A percentile compares a stretch with the other conserved stretches of the same genome.
Conservation (phyloP, 2,888 invertebrate species). For the Campaea margaritaria region DNA sequence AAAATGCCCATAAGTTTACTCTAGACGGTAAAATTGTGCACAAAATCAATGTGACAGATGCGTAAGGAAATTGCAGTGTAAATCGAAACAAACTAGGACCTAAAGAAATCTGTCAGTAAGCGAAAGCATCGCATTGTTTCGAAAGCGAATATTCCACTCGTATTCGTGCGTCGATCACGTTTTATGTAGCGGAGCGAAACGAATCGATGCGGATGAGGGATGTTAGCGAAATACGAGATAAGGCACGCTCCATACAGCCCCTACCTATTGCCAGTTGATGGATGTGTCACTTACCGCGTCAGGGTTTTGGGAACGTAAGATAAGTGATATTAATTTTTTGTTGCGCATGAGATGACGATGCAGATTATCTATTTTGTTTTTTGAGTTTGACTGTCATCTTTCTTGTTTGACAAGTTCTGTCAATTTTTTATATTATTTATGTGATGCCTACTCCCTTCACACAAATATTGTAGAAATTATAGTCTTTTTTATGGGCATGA, state of each 20-base stretch:
- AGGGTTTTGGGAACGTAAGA: slow-evolving; percentile 22
- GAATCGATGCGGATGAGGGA: slow-evolving; percentile 70
- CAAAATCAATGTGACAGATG: neutral
- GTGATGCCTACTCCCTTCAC: too few relatives aligned
- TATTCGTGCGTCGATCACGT: slow-evolving; percentile 48
- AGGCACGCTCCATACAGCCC: slow-evolving; percentile 62
- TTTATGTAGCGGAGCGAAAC: slow-evolving; percentile 62
- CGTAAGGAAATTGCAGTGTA: neutral
- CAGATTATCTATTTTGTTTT: slow-evolving; percentile 1
- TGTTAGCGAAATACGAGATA: slow-evolving; percentile 66
- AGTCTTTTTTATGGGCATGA: too few relatives aligned
- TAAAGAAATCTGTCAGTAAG: slow-evolving; percentile 8
- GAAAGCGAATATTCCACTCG: slow-evolving; percentile 26
- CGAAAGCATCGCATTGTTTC: slow-evolving; percentile 23
- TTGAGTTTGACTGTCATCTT: neutral
- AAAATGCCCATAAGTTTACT: too few relatives aligned
- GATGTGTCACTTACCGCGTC: slow-evolving; percentile 31
- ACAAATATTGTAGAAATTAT: too few relatives aligned
- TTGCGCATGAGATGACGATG: slow-evolving; percentile 12
- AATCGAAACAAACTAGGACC: neutral
- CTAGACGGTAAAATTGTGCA: neutral
- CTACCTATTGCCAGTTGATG: slow-evolving; percentile 49
- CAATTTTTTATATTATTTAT: too few relatives aligned
- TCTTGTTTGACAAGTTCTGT: too few relatives aligned
- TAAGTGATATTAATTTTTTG: slow-evolving; percentile 31